Evolutionary conservation across 2,888 invertebrate species (phyloP), one percentile per base, ranked within the genome.

Genomic region (Baronia brevicornis): DNA sequence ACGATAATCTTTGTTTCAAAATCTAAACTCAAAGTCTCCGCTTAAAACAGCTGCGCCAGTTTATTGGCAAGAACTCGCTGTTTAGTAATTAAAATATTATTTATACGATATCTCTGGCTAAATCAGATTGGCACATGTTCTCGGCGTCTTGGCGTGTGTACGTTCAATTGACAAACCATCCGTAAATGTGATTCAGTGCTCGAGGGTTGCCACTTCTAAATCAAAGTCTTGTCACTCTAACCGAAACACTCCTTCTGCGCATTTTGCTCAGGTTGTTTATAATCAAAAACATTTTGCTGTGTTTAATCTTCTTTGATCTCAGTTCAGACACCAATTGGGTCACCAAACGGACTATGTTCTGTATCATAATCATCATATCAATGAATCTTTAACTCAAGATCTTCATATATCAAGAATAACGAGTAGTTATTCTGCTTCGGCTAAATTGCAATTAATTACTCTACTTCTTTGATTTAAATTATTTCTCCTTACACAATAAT

Each of bases 331-430:
- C 18, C 22, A 30, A 26, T 18, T 36, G 21, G 30, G 29, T 30
- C 35, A 10, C 26, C 30, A 30, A 36, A 30, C 13, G 30, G 26
- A 30, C 26, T 18, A 19, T 30, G 30, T 27, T 30, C 21, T 21
- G 9, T 6, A 9, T 22, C 21, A 13, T 20, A 25, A 10, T 13
- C 28, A 14, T 14, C 19, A 18, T 24, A 8, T 5, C 23, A 19
- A 14, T 34, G 24, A 18, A 23, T 34, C 13, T 19, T 19, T 7
- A 14, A n/a, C n/a, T 21, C 12, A n/a, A 3, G n/a, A 23, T 7
- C 2, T 20, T 8, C 1, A 14, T 21, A 15, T 13, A 8, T 5
- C n/a, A n/a, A n/a, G n/a, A n/a, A n/a, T n/a, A n/a, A n/a, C n/a
- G n/a, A n/a, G n/a, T n/a, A n/a, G n/a, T n/a, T n/a, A n/a, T n/a